A percentile compares a stretch with the other conserved stretches of the same genome.
Evolutionary conservation across 2,888 invertebrate genomes (phyloP).

Genomic region (Drosophila affinis): DNA sequence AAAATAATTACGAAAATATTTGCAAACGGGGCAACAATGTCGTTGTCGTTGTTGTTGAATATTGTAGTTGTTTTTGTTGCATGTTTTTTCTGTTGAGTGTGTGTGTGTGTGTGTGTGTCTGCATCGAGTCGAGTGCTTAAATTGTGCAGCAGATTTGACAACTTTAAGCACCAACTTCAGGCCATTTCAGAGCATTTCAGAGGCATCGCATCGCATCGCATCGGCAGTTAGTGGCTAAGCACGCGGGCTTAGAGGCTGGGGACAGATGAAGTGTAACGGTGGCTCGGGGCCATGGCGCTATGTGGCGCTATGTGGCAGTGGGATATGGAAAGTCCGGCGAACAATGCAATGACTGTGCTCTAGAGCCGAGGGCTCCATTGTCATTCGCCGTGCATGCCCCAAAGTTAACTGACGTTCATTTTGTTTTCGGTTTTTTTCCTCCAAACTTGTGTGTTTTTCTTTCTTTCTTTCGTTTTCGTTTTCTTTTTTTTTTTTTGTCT

Average conservation of each 20-base stretch:
- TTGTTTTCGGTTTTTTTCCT: conserved; percentile 25
- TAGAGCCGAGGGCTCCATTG: conserved; percentile 48
- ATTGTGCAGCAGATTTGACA: conserved; percentile 70
- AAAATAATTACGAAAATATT: conserved; percentile 78
- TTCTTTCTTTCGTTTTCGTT: not conserved
- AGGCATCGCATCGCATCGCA: conserved; percentile 25
- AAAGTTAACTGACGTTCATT: conserved; percentile 53
- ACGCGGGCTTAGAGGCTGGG: conserved; percentile 30
- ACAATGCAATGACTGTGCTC: conserved; percentile 47
- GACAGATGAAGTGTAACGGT: conserved; percentile 1
- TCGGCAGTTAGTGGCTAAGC: conserved; percentile 60
- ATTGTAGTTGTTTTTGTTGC: conserved; percentile 4
- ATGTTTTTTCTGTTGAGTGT: conserved; percentile 6
- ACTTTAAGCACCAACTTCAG: conserved; percentile 65
- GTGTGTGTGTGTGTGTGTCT: conserved; percentile 3
- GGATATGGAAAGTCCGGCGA: conserved; percentile 18
- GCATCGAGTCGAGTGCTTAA: conserved; percentile 60
- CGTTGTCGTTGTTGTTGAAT: conserved; percentile 18
- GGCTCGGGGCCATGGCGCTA: not conserved
- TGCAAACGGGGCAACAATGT: conserved; percentile 42
- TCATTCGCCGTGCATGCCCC: conserved; percentile 58
- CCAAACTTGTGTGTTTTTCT: conserved; percentile 21
- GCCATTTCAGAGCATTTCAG: conserved; percentile 49
- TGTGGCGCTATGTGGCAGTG: not conserved
- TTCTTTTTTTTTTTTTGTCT: conserved; percentile 6